Evolutionary conservation across 2,888 invertebrate genomes (phyloP), one percentile per base, ranked within the genome.

Genomic region (Melanotus villosus): DNA sequence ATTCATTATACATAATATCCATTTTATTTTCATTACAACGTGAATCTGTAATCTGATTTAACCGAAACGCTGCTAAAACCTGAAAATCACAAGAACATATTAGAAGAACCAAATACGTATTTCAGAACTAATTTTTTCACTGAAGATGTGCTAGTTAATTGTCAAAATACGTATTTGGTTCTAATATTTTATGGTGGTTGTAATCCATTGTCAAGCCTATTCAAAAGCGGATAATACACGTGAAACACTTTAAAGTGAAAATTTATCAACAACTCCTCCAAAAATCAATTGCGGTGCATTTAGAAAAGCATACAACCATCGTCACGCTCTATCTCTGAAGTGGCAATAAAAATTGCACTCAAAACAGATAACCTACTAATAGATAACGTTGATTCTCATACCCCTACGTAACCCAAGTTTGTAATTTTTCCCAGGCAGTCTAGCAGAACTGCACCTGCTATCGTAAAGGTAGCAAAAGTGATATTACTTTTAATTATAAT

Each of bases 401-500:
- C 38, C 32, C 18, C 10, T 16, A 30, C 45, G 14, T n/a, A 41
- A 18, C 21, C 14, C 14, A 9, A 6, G 45, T n/a, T 19, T 47
- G 14, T 26, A 23, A 38, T 63, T 56, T 65, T 72, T 65, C 65
- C 34, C 64, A 66, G 19, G 64, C 69, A 69, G 26, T 56, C 19
- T 58, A 56, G 59, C 18, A 63, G 67, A 54, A 65, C 72, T 54
- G 50, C 70, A 72, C 67, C 70, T 70, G 70, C 30, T 57, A 2
- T 14, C 2, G 12, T 5, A 41, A 18, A n/a, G n/a, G n/a, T n/a
- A n/a, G 41, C 12, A 41, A 38, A 18, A 41, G 41, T 41, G 16
- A 41, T 18, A 16, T 12, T 5, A n/a, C 12, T 14, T 14, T 38
- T 41, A 41, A 41, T 41, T 41, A 7, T 16, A 7, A 4, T 16